These are phyloP conservation scores for Adelphocoris suturalis DNA, from an alignment of 2,888 invertebrate species.

Conservation along the genomic window DNA sequence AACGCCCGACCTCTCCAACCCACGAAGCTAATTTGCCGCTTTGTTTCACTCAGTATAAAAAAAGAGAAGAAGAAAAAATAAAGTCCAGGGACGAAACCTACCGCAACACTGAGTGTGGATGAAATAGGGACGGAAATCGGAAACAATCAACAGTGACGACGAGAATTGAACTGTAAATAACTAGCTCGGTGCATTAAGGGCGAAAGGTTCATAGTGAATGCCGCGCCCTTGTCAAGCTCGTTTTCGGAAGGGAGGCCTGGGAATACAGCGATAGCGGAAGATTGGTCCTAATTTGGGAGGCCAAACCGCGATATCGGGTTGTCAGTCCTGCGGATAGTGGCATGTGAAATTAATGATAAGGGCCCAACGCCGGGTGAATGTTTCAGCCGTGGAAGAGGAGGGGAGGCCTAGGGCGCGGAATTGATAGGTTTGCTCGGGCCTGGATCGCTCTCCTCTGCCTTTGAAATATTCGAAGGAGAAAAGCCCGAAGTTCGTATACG, in stretches of 20 bases:
- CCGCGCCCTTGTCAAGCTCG: constrained; percentile 19
- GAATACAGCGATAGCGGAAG: constrained; percentile 51
- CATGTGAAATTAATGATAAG: constrained; percentile 36
- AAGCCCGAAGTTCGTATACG: constrained; percentile 13
- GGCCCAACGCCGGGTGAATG: background rate
- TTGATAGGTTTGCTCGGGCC: background rate
- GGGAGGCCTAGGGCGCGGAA: background rate
- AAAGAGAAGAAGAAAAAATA: background rate
- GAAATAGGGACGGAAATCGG: background rate
- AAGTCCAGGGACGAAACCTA: background rate
- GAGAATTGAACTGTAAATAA: constrained; percentile 22
- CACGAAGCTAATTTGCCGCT: background rate
- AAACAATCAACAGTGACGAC: constrained; percentile 23
- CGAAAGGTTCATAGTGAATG: constrained; percentile 11
- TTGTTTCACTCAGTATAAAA: background rate
- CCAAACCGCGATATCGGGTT: constrained; percentile 25
- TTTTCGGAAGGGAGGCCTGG: constrained; percentile 3
- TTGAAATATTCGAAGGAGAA: background rate
- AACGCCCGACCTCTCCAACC: background rate
- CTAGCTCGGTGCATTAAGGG: background rate
- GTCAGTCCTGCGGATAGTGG: constrained; percentile 22
- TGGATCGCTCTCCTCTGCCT: background rate
- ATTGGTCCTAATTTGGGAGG: constrained; percentile 26
- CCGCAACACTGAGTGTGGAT: background rate
- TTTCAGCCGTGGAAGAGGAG: background rate